A percentile compares a stretch with the other conserved stretches of the same genome.
phyloP scores from a whole-genome alignment of 2,888 invertebrate species.

The Zhuqinia jingwanae region DNA sequence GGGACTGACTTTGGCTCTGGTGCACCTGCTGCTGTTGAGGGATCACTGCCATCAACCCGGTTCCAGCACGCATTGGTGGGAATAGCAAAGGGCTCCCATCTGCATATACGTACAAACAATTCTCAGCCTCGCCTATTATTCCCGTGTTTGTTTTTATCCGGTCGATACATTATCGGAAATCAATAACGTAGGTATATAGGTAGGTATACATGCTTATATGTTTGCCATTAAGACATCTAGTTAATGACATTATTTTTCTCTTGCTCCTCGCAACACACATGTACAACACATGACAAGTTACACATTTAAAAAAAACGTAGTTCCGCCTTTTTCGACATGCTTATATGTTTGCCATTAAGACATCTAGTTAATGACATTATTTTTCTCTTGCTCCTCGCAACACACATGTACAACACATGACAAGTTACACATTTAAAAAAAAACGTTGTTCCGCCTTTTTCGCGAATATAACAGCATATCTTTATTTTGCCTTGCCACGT shows the following conservation, averaged over 20 bases:
- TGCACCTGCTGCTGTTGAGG: constrained; percentile 79
- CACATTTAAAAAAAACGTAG: constrained; percentile 15
- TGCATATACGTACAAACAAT: constrained; percentile 17
- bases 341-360: too few species aligned
- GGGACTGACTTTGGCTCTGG: constrained; percentile 76
- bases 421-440: not conserved
- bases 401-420: constrained; percentile 7
- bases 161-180: constrained; percentile 21
- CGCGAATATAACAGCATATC: not conserved
- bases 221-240: not conserved
- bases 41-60: constrained; percentile 79
- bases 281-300: constrained; percentile 12
- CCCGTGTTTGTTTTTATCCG: not conserved
- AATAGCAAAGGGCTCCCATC: constrained; percentile 78
- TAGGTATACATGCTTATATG: not conserved
- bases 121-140: not conserved
- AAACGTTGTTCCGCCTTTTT: constrained; percentile 16
- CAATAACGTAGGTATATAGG: not conserved
- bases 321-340: not conserved
- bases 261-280: not conserved
- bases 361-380: not conserved
- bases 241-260: not conserved
- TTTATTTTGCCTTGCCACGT: too few species aligned
- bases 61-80: constrained; percentile 77
- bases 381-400: not conserved